Evolutionary conservation across 1,140 invertebrate genomes (phyloP).

Genomic region (Mya arenaria): DNA sequence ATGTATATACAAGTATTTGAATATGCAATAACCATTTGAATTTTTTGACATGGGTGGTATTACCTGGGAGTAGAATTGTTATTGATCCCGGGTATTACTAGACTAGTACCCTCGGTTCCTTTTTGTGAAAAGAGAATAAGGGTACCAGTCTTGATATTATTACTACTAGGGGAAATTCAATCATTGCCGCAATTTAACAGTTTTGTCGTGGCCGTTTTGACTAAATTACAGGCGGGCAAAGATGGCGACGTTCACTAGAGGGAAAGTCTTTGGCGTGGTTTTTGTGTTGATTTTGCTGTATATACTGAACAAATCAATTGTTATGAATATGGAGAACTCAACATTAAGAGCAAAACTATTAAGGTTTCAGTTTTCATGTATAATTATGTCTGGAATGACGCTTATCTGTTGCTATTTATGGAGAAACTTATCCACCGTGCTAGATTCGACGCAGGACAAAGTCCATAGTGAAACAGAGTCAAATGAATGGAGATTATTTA

Average conservation of each 20-base stretch:
- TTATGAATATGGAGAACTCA: slow-evolving; percentile 50
- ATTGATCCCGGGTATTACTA: too few relatives aligned
- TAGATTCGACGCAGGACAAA: slow-evolving; percentile 21
- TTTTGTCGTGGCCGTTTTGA: too few relatives aligned
- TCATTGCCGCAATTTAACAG: too few relatives aligned
- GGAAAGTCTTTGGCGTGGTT: slow-evolving; percentile 10
- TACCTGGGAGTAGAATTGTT: too few relatives aligned
- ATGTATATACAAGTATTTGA: too few relatives aligned
- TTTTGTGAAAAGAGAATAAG: too few relatives aligned
- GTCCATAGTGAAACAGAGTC: neutral
- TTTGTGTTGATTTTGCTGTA: slow-evolving; percentile 43
- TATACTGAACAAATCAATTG: slow-evolving; percentile 58
- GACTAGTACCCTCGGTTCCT: too few relatives aligned
- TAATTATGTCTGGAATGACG: slow-evolving; percentile 26
- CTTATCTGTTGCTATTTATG: slow-evolving; percentile 59
- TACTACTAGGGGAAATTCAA: too few relatives aligned
- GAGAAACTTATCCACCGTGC: slow-evolving; percentile 49
- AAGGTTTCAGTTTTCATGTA: slow-evolving; percentile 60
- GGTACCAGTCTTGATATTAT: too few relatives aligned
- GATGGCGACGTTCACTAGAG: slow-evolving; percentile 21
- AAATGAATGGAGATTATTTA: neutral
- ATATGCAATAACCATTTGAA: too few relatives aligned
- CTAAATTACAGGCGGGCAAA: neutral
- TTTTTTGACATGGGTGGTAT: too few relatives aligned
- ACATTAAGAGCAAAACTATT: slow-evolving; percentile 58